These are phyloP conservation scores for Narcine bancroftii DNA, from an alignment of 2,113 vertebrate species.

Conservation along the genomic window DNA sequence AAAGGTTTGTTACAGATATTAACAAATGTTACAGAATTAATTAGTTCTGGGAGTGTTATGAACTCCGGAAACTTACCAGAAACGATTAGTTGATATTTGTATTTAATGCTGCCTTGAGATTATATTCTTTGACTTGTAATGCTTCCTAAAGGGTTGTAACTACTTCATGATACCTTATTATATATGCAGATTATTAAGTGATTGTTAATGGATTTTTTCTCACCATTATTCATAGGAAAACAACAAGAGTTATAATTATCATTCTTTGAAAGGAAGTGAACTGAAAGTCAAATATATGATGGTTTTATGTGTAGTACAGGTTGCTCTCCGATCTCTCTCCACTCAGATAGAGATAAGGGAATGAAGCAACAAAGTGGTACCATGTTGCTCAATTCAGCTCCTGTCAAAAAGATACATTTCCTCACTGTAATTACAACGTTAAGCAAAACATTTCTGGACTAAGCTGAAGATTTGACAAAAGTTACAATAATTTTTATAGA, in stretches of 20 bases:
- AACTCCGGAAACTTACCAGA: neutral
- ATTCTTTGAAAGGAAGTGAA: neutral
- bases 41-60: neutral
- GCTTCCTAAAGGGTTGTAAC: neutral
- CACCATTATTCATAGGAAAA: neutral
- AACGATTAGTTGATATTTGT: neutral
- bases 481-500: neutral
- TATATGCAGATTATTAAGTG: neutral
- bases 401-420: slow-evolving; percentile 13
- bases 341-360: neutral
- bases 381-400: neutral
- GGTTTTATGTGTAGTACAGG: neutral
- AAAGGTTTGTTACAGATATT: neutral
- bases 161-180: neutral
- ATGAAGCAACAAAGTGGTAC: neutral
- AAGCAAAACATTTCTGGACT: neutral
- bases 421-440: neutral
- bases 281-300: neutral
- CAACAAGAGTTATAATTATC: neutral
- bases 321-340: neutral
- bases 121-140: neutral
- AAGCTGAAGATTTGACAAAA: neutral
- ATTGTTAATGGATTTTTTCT: neutral
- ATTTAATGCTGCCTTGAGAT: neutral
- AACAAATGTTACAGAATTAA: neutral